Evolutionary conservation across 2,888 invertebrate species (phyloP).

Genomic region (Neocrepidodera transversa): DNA sequence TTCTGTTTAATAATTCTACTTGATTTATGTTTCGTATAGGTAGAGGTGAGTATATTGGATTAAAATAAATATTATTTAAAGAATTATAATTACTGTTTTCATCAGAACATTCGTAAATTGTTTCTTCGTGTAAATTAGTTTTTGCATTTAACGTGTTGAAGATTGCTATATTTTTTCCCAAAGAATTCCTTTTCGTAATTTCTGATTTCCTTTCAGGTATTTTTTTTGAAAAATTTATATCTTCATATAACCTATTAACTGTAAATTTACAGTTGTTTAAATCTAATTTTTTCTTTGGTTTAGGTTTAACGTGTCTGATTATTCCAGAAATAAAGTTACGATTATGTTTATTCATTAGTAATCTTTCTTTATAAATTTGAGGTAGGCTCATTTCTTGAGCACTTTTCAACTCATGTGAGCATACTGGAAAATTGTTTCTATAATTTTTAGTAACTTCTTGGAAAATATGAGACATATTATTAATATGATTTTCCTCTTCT

Average conservation of each 20-base stretch:
- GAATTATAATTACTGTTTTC: constrained; percentile 52
- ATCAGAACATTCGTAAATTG: constrained; percentile 59
- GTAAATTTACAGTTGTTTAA: constrained; percentile 48
- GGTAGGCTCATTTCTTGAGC: constrained; percentile 43
- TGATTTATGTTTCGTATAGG: constrained; percentile 32
- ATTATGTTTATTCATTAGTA: constrained; percentile 40
- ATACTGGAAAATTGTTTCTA: constrained; percentile 52
- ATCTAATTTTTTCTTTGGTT: constrained; percentile 38
- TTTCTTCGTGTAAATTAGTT: constrained; percentile 57
- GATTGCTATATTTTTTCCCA: constrained; percentile 51
- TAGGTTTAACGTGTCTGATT: constrained; percentile 47
- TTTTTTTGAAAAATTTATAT: constrained; percentile 7
- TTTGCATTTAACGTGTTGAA: constrained; percentile 53
- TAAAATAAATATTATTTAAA: constrained; percentile 53
- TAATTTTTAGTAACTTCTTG: constrained; percentile 55
- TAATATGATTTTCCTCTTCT: constrained; percentile 5
- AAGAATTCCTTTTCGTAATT: constrained; percentile 30
- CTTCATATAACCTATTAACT: constrained; percentile 48
- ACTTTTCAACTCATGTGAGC: constrained; percentile 30
- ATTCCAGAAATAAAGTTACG: constrained; percentile 39
- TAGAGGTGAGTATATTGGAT: constrained; percentile 53
- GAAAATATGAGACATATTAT: constrained; percentile 46
- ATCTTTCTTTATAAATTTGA: constrained; percentile 51
- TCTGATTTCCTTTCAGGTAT: constrained; percentile 14
- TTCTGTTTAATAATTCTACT: constrained; percentile 17